Base-by-base conservation (phyloP, 2,113 vertebrate genomes). In the Gopherus evgoodei region DNA sequence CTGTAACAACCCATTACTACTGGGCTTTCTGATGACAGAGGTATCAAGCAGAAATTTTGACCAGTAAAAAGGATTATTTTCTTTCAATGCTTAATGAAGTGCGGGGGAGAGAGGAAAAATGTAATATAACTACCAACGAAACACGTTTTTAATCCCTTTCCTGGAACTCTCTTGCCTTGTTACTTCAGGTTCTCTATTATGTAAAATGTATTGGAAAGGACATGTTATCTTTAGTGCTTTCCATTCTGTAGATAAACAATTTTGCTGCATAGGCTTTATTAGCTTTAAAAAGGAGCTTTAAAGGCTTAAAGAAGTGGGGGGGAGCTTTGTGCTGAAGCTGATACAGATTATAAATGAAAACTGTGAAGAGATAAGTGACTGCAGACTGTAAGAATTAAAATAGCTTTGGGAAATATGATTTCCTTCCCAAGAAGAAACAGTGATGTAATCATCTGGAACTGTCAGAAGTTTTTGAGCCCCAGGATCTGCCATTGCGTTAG, bases 301-400 rank as follows among this genome's bases (percentile, higher is more conserved):
- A 94, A 96, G 94, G 96, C 22, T 88, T n/a, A 42, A 92, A 93
- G 93, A 94, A 91, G 35, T 12, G 81, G 90, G 72, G 38, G 88
- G 90, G 90, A 6, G 12, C 17, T 29, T 42, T 83, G n/a, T 8
- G 24, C 54, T 57, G 0, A 0, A 89, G 42, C 25, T 91, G 42
- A 86, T 80, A 89, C 86, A 86, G 87, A 81, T 85, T 88, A 49
- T 95, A 95, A 94, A 93, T 84, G 90, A 94, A 94, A 97, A 92
- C 47, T 84, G 0, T 24, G 57, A 53, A 86, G 65, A 90, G 91
- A 47, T 5, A 11, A 24, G 35, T 94, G 85, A n/a, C 38, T 93
- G 62, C 50, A 90, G 93, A 35, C 53, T 84, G 25, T 81, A 83
- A 96, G 65, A 93, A 49, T 19, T 81, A 14, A 62, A 81, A 24